A percentile compares a stretch with the other conserved stretches of the same genome.
Evolutionary conservation across 2,888 invertebrate species (phyloP).

Genomic region (Synergus itoensis): DNA sequence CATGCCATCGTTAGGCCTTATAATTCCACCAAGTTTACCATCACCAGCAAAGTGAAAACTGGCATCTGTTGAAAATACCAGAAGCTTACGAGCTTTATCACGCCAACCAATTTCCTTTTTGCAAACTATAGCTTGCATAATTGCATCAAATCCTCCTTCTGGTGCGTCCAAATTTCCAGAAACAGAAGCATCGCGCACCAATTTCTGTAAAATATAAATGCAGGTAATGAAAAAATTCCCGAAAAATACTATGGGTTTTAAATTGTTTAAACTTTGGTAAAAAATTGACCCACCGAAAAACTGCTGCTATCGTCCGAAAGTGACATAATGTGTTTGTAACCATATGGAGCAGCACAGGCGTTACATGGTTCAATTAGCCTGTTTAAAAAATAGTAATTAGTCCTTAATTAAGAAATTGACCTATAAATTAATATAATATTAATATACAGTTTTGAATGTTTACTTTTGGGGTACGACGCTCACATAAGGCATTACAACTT

Average conservation of each 20-base stretch:
- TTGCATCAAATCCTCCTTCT: conserved; percentile 99
- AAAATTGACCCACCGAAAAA: conserved; percentile 89
- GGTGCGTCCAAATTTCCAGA: conserved; percentile 99
- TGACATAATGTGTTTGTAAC: conserved; percentile 96
- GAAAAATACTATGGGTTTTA: too few species aligned
- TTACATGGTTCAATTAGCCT: conserved; percentile 86
- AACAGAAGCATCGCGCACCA: conserved; percentile 90
- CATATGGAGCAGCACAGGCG: conserved; percentile 96
- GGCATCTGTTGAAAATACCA: conserved; percentile 99
- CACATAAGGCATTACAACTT: conserved; percentile 98
- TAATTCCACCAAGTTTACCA: conserved; percentile 96
- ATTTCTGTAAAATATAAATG: conserved; percentile 78
- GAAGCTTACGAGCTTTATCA: conserved; percentile 92
- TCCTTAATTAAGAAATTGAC: not conserved
- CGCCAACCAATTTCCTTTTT: conserved; percentile 96
- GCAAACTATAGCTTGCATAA: conserved; percentile 99
- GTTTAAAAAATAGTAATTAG: conserved; percentile 42
- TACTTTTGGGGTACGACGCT: conserved; percentile 94
- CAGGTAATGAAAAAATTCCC: not conserved
- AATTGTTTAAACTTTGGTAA: not conserved
- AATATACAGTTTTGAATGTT: conserved; percentile 77
- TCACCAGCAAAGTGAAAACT: conserved; percentile 99
- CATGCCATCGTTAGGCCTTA: conserved; percentile 94
- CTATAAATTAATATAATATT: not conserved
- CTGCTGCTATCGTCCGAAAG: conserved; percentile 89